Evolutionary conservation across 2,888 invertebrate species (phyloP).

Genomic region (Oscheius onirici): DNA sequence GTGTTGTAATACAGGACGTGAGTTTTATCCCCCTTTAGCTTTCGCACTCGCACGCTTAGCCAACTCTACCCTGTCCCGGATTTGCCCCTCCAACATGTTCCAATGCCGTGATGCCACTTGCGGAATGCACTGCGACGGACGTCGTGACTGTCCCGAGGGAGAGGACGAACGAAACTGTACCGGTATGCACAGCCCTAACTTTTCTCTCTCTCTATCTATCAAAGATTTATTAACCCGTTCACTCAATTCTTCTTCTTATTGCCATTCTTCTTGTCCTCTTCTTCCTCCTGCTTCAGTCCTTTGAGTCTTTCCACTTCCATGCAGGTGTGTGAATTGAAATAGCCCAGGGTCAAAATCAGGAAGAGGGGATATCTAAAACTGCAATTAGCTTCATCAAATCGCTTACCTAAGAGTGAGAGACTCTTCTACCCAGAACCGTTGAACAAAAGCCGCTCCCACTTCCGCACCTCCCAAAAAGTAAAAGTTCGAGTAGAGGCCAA

Average conservation of each 20-base stretch:
- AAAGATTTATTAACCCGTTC: conserved; percentile 2
- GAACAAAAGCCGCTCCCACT: conserved; percentile 69
- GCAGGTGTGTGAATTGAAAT: conserved; percentile 66
- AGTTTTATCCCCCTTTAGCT: conserved; percentile 37
- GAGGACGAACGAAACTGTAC: conserved; percentile 57
- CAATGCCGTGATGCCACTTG: conserved; percentile 57
- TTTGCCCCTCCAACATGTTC: conserved; percentile 51
- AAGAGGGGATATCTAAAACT: conserved; percentile 64
- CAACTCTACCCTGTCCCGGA: conserved; percentile 34
- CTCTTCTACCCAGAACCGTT: conserved; percentile 70
- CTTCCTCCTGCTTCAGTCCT: conserved; percentile 34
- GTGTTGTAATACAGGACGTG: conserved; percentile 65
- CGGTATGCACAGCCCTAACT: conserved; percentile 18
- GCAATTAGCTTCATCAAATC: not conserved
- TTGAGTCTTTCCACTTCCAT: conserved; percentile 63
- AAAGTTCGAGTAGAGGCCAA: conserved; percentile 71
- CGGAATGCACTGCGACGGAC: conserved; percentile 51
- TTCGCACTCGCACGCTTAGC: conserved; percentile 25
- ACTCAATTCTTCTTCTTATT: conserved; percentile 16
- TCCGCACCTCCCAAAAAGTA: conserved; percentile 69
- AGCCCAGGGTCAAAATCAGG: conserved; percentile 64
- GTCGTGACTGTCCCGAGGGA: conserved; percentile 50
- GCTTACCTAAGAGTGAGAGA: conserved; percentile 61
- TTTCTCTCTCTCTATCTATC: not conserved
- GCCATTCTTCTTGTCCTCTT: conserved; percentile 16